Percentiles rank a stretch among this genome's conserved stretches.
Conservation (phyloP, 2,113 vertebrate genomes). For the Nothocercus nigrocapillus region DNA sequence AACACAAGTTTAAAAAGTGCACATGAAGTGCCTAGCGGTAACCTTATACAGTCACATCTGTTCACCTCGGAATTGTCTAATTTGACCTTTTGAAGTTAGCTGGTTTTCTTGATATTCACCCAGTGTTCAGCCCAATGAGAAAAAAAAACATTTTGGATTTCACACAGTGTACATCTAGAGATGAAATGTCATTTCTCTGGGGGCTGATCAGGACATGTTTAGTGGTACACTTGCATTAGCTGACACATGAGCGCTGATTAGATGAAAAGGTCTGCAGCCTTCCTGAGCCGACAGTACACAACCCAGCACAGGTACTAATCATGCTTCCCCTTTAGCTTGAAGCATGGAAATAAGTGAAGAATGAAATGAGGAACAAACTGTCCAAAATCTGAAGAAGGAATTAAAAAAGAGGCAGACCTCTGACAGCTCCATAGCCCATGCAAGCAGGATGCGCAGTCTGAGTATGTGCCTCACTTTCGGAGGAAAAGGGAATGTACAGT, state of each 20-base stretch:
- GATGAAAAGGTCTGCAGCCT: constrained; percentile 51
- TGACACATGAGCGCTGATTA: constrained; percentile 52
- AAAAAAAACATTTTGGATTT: constrained; percentile 48
- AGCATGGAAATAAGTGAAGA: background rate
- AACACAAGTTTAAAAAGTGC: constrained; percentile 13
- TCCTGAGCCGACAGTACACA: constrained; percentile 20
- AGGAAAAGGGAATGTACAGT: background rate
- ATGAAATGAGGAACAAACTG: background rate
- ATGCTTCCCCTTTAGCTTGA: background rate
- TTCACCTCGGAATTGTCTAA: constrained; percentile 59
- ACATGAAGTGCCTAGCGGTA: constrained; percentile 17
- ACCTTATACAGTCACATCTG: constrained; percentile 58
- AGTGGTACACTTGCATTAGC: constrained; percentile 24
- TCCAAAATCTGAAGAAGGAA: background rate
- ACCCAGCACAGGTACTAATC: constrained; percentile 1
- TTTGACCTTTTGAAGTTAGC: constrained; percentile 55
- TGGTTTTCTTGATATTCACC: constrained; percentile 34
- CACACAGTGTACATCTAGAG: background rate
- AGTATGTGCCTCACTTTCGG: background rate
- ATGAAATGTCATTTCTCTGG: constrained; percentile 64
- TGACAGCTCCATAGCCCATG: background rate
- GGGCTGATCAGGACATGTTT: constrained; percentile 43
- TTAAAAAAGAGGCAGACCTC: background rate
- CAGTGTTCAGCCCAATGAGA: constrained; percentile 25
- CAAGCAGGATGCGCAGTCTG: background rate